phyloP scores from a whole-genome alignment of 2,888 invertebrate species.

The Timandra comae region DNA sequence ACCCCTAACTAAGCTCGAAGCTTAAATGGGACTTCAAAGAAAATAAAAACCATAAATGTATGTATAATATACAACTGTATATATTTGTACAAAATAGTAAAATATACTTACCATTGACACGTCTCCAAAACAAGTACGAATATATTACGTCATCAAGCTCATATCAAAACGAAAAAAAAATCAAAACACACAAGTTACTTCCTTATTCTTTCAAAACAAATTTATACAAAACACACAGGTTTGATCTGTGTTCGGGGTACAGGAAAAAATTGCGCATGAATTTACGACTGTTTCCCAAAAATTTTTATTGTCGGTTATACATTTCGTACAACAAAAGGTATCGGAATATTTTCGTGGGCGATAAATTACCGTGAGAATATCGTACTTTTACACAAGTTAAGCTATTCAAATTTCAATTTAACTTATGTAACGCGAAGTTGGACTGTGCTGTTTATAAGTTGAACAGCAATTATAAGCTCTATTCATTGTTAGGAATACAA shows the following conservation, averaged over 20 bases:
- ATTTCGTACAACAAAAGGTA: conserved; percentile 17
- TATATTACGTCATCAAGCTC: no score
- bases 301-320: conserved; percentile 17
- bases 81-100: no score
- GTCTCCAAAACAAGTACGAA: no score
- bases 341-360: conserved; percentile 12
- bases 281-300: conserved; percentile 12
- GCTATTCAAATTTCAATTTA: conserved; percentile 34
- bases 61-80: no score
- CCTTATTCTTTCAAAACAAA: no score
- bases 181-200: no score
- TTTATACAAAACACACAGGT: no score
- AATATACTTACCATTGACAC: no score
- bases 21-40: no score
- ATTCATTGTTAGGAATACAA: conserved; percentile 4
- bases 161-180: no score
- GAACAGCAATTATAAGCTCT: conserved; percentile 1
- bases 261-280: conserved; percentile 7
- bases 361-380: conserved; percentile 21
- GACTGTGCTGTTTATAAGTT: conserved; percentile 5
- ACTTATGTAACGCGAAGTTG: conserved; percentile 28
- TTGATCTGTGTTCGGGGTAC: neutral
- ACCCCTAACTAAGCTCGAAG: no score
- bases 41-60: no score
- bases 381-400: conserved; percentile 27